These are phyloP conservation scores for Torymus aiolomorphi DNA, from an alignment of 2,888 invertebrate species.

Conservation along the genomic window DNA sequence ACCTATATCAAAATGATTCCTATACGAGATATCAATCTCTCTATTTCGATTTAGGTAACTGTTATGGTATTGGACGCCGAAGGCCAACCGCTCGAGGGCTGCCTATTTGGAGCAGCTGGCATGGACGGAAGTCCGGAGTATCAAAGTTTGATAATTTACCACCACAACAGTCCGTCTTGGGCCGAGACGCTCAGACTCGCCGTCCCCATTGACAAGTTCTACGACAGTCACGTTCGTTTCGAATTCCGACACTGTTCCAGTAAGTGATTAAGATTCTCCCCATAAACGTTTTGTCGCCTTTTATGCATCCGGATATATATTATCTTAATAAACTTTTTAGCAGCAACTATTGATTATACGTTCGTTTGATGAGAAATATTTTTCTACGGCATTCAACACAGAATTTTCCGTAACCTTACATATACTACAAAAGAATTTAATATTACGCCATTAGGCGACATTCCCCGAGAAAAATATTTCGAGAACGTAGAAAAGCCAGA, in stretches of 20 bases:
- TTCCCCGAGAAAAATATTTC: too few relatives aligned
- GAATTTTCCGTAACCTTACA: too few relatives aligned
- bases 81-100: constrained; percentile 82
- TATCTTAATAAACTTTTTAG: too few relatives aligned
- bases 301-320: too few relatives aligned
- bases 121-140: constrained; percentile 85
- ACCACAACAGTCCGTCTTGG: constrained; percentile 96
- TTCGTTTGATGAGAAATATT: too few relatives aligned
- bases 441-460: too few relatives aligned
- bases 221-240: constrained; percentile 92
- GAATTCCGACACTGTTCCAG: constrained; percentile 96
- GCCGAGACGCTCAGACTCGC: constrained; percentile 91
- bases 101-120: constrained; percentile 92
- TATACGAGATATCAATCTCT: not conserved
- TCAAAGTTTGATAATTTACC: constrained; percentile 93
- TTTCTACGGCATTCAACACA: too few relatives aligned
- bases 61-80: constrained; percentile 87
- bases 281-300: too few relatives aligned
- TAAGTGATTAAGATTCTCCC: constrained; percentile 76
- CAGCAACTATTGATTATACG: too few relatives aligned
- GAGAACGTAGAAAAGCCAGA: too few relatives aligned
- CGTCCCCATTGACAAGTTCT: constrained; percentile 94
- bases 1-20: too few relatives aligned
- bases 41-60: constrained; percentile 78
- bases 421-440: too few relatives aligned